A percentile compares a stretch with the other conserved stretches of the same genome.
These are phyloP conservation scores for Apomyelois bistriatella DNA, from an alignment of 2,888 invertebrate genomes.

Conservation along the genomic window DNA sequence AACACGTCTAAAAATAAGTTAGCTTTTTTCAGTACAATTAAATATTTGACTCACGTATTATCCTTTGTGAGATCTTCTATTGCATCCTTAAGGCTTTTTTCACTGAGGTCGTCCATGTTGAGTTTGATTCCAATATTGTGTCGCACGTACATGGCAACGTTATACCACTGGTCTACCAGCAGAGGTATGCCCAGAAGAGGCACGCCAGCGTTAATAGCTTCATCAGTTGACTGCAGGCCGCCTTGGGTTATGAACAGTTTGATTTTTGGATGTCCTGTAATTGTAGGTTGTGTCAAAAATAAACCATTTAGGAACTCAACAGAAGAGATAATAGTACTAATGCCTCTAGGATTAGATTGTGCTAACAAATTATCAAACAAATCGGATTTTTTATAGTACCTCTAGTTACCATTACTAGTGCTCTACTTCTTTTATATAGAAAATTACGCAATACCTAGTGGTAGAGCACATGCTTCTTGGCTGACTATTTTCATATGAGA, in stretches of 20 bases:
- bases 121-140: constrained; percentile 38
- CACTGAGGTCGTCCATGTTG: constrained; percentile 31
- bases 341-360: too few relatives aligned
- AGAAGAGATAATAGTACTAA: too few relatives aligned
- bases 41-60: constrained; percentile 23
- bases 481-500: neutral
- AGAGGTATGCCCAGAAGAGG: constrained; percentile 48
- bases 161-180: constrained; percentile 48
- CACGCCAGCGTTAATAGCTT: constrained; percentile 45
- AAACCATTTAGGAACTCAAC: too few relatives aligned
- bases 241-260: constrained; percentile 59
- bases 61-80: constrained; percentile 26
- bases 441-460: too few relatives aligned
- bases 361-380: too few relatives aligned
- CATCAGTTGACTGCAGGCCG: constrained; percentile 54
- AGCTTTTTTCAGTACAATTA: too few relatives aligned
- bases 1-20: too few relatives aligned
- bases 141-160: constrained; percentile 34
- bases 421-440: too few relatives aligned
- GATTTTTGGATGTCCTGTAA: constrained; percentile 48
- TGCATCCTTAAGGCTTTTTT: constrained; percentile 26
- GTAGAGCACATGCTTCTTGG: neutral
- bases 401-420: too few relatives aligned
- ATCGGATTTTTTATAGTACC: too few relatives aligned
- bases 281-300: too few relatives aligned